Evolutionary conservation across 2,888 invertebrate species (phyloP).

Genomic region (Frankliniella fusca): DNA sequence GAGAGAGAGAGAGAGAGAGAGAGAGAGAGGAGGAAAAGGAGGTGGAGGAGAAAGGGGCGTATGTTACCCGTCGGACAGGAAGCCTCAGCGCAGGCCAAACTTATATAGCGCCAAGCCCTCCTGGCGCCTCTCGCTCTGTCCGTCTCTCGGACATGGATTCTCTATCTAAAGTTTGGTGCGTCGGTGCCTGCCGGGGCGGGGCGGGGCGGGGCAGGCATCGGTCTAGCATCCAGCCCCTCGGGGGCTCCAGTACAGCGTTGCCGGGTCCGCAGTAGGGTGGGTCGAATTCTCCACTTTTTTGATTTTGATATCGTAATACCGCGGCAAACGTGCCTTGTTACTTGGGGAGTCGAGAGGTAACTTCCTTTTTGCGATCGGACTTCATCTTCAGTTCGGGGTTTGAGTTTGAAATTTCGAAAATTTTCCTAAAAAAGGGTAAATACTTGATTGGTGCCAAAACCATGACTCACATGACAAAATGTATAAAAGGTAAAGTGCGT

Average conservation of each 20-base stretch:
- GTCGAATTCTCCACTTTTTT: too few relatives aligned
- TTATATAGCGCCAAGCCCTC: slow-evolving; percentile 43
- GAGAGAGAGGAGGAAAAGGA: neutral
- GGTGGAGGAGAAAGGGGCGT: neutral
- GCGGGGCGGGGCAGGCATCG: neutral
- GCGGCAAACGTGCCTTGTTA: too few relatives aligned
- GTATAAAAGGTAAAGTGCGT: too few relatives aligned
- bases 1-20: slow-evolving; percentile 7
- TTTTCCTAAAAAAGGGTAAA: too few relatives aligned
- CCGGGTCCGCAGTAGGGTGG: slow-evolving; percentile 40
- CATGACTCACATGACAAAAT: too few relatives aligned
- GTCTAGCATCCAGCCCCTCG: slow-evolving; percentile 34
- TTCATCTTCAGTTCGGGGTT: too few relatives aligned
- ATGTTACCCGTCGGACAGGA: neutral
- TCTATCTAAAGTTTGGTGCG: slow-evolving; percentile 48
- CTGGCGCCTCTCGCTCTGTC: slow-evolving; percentile 45
- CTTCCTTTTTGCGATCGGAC: too few relatives aligned
- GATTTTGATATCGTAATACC: too few relatives aligned
- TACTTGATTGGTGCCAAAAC: too few relatives aligned
- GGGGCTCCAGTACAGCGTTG: slow-evolving; percentile 39
- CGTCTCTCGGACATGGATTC: neutral
- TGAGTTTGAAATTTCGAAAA: too few relatives aligned
- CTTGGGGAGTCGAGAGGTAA: too few relatives aligned
- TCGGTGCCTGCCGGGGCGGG: slow-evolving; percentile 43
- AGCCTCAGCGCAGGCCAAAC: neutral